Base-by-base conservation (phyloP, 2,888 invertebrate species). In the Hemaris fuciformis region DNA sequence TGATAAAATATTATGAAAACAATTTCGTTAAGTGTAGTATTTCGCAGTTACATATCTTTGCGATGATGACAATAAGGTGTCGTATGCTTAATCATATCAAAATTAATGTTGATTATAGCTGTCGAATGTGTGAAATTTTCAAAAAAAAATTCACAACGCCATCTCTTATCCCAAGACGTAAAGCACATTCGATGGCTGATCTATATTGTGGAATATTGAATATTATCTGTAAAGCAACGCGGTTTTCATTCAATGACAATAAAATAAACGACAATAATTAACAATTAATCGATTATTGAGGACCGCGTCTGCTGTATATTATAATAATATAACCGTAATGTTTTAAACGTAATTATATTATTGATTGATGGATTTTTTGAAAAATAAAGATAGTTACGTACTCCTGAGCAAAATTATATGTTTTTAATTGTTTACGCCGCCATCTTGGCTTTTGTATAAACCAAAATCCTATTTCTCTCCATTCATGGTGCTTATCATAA, bases 341-440 rank as follows among this genome's bases (percentile, higher is more conserved):
- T 41, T 61, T 57, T 61, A 34, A 57, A 80, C 71, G 84, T 76
- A 84, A 81, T 67, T 25, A 45, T 90, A 89, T 87, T 84, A 86
- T 66, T 69, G 69, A 87, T 89, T 89, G 88, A 87, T 90, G 90
- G 78, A 87, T 89, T 89, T 84, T 87, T 88, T 85, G 81, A 73
- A 63, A 85, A 91, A 91, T 90, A 91, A 91, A 91, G 80, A 87
- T 90, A 91, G 88, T 88, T 88, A 88, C 85, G 78, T 89, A 89
- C 81, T 91, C 88, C 89, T 84, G 89, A 89, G 89, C 90, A 91
- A 72, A 85, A 74, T 83, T 74, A 74, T 79, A 82, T 85, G 77
- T 86, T 81, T 82, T 80, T 85, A 71, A 71, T 72, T 62, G 15
- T 27, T 23, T 22, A 10, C 31, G 1, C 53, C 53, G 53, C 53